Evolutionary conservation across 2,113 vertebrate genomes (phyloP), one percentile per base, ranked within the genome.

Genomic region (Nothobranchius furzeri): DNA sequence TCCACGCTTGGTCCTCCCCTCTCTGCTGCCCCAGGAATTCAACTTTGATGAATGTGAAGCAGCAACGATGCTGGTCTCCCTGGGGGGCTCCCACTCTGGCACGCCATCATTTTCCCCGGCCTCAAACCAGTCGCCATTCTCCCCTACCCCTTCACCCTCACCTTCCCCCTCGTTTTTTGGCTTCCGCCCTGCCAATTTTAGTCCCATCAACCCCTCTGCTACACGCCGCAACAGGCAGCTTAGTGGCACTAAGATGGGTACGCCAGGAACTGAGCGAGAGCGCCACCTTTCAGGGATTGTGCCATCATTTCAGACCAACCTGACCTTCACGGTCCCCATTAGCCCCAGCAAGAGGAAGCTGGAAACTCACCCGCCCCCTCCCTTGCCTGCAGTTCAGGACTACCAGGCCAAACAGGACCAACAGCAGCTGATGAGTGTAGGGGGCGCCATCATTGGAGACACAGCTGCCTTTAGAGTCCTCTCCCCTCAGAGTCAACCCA

Each of bases 31-130:
- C 1, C 92, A 92, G 68, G 95, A 97, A 58, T 98, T 98, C 10
- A 95, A 97, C 82, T 95, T 96, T 2, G 96, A 97, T 0, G 95
- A 96, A 90, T 96, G 96, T 4, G 96, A 96, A 85, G 96, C 96
- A 0, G 95, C 95, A 0, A 96, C 94, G 66, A 97, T 97, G 96
- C 80, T 97, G 63, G 95, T 97, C 47, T 97, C 95, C 0, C 73
- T 96, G 46, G 94, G 95, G 37, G 95, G 96, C 71, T 96, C 95
- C 0, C 95, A 94, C 68, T 96, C 96, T 0, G 95, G 93, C 67
- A 97, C 95, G 0, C 95, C 96, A 0, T 95, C 95, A 8, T 96
- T 92, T 81, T 97, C 96, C 0, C 95, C 96, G 0, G 94, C 96
- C 7, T 97, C 96, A 3, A 97, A 95, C 58, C 96, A 97, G 90